phyloP scores from a whole-genome alignment of 2,888 invertebrate genomes.

The Melanostoma mellinum region DNA sequence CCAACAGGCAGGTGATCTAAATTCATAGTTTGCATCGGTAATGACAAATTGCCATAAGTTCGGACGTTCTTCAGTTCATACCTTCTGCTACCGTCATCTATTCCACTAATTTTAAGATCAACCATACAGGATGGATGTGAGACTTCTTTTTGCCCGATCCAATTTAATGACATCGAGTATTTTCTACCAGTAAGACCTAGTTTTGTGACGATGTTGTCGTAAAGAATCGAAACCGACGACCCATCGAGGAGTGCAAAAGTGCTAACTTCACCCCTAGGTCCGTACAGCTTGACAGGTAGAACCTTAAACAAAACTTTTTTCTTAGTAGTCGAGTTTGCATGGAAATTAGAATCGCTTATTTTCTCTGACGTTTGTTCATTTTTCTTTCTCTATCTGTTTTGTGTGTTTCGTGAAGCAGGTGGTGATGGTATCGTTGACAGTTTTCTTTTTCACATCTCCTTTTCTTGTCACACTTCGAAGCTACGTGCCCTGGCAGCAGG shows the following conservation, averaged over 20 bases:
- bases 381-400: neutral
- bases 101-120: neutral
- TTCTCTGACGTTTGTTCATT: neutral
- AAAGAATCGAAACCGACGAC: conserved; percentile 8
- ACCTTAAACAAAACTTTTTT: conserved; percentile 13
- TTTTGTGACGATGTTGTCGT: neutral
- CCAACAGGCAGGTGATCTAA: neutral
- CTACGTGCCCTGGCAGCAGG: neutral
- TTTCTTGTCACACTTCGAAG: neutral
- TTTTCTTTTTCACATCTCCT: neutral
- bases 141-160: neutral
- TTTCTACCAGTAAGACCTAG: neutral
- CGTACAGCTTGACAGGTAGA: conserved; percentile 5
- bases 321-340: neutral
- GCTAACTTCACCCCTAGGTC: neutral
- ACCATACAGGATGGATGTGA: neutral
- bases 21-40: conserved; percentile 13
- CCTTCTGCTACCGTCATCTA: neutral
- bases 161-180: neutral
- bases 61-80: conserved; percentile 7
- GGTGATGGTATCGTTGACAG: conserved; percentile 16
- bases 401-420: conserved; percentile 3
- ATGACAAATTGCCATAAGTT: neutral
- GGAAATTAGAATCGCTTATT: neutral
- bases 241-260: conserved; percentile 8